A percentile compares a stretch with the other conserved stretches of the same genome.
Evolutionary conservation across 1,140 invertebrate genomes (phyloP).

Genomic region (Neodiprion pinetum): DNA sequence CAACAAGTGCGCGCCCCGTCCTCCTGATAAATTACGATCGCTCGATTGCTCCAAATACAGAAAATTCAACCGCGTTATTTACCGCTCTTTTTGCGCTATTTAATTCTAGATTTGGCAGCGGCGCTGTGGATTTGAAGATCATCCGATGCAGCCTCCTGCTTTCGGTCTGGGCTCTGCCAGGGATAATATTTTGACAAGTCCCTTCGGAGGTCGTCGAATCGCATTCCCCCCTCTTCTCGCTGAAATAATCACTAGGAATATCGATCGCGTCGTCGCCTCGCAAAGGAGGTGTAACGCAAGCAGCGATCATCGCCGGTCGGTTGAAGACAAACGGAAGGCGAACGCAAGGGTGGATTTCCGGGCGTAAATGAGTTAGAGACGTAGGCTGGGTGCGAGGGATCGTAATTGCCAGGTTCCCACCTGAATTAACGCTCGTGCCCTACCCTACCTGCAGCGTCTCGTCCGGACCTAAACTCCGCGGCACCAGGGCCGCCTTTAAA

Average conservation of each 20-base stretch:
- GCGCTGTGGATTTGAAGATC: too few relatives aligned
- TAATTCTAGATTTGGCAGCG: not conserved
- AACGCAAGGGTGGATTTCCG: not conserved
- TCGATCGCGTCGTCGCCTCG: too few relatives aligned
- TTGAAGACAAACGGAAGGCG: not conserved
- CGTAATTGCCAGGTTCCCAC: not conserved
- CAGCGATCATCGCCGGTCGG: not conserved
- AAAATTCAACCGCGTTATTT: not conserved
- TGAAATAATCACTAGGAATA: not conserved
- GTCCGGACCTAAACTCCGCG: not conserved
- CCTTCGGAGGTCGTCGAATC: not conserved
- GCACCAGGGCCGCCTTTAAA: not conserved
- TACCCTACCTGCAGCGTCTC: not conserved
- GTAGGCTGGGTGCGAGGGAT: not conserved
- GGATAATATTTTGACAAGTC: slow-evolving; percentile 3
- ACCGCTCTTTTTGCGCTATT: not conserved
- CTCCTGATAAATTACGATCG: not conserved
- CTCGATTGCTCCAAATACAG: not conserved
- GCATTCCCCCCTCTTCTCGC: not conserved
- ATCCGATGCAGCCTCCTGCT: not conserved
- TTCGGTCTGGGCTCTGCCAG: not conserved
- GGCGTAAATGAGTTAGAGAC: not conserved
- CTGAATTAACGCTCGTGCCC: not conserved
- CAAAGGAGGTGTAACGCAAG: too few relatives aligned
- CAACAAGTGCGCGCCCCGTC: not conserved